These are phyloP conservation scores for Rhinolophus sinicus DNA, from an alignment of 2,113 vertebrate species.

Conservation along the genomic window DNA sequence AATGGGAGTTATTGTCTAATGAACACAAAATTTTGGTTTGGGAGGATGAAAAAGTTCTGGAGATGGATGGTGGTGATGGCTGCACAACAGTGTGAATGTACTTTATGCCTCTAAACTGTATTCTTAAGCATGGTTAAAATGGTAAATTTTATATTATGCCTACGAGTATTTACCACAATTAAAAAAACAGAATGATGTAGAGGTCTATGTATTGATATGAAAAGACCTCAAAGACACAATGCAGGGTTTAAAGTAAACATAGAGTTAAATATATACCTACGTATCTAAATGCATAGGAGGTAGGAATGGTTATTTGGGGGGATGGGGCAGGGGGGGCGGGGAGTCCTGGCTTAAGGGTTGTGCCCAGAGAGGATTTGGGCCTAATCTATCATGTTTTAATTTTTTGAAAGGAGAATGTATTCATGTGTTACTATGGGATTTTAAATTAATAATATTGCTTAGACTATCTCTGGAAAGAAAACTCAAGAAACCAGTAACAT, in stretches of 20 bases:
- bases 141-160: background rate
- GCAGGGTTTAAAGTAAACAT: background rate
- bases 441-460: background rate
- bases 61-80: background rate
- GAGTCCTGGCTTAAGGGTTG: background rate
- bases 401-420: constrained; percentile 23
- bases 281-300: background rate
- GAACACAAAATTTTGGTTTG: background rate
- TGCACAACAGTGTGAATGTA: background rate
- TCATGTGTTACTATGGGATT: background rate
- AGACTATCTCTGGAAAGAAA: constrained; percentile 21
- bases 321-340: background rate
- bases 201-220: background rate
- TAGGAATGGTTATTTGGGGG: background rate
- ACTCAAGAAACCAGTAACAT: background rate
- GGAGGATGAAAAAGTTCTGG: background rate
- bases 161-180: background rate
- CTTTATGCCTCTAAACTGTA: background rate
- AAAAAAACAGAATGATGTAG: background rate
- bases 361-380: background rate
- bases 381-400: background rate
- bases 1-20: background rate
- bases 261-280: background rate
- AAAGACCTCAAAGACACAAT: background rate
- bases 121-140: background rate